A percentile compares a stretch with the other conserved stretches of the same genome.
phyloP scores from a whole-genome alignment of 2,797 vertebrate species.

The Syngnathus rostellatus region DNA sequence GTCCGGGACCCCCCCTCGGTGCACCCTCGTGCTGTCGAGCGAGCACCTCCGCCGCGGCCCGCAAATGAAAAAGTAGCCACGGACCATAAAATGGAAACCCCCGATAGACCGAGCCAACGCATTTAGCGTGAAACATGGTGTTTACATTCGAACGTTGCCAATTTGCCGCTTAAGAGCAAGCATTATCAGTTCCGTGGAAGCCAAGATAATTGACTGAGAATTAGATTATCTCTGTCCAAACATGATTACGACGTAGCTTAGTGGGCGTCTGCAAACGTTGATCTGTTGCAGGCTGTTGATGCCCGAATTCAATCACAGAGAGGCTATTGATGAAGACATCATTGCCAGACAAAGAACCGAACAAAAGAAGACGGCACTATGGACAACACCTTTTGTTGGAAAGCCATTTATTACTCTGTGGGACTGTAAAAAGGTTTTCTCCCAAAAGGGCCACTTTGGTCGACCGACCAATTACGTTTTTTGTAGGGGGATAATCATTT shows the following conservation, averaged over 20 bases:
- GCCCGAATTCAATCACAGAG: slow-evolving; percentile 51
- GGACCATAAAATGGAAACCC: slow-evolving; percentile 42
- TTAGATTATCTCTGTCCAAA: slow-evolving; percentile 65
- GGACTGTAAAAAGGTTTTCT: not conserved
- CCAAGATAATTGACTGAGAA: slow-evolving; percentile 63
- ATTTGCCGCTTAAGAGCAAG: slow-evolving; percentile 60
- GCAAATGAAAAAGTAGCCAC: slow-evolving; percentile 34
- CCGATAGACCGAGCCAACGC: slow-evolving; percentile 50
- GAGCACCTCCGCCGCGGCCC: slow-evolving; percentile 15
- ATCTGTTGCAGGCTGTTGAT: slow-evolving; percentile 53
- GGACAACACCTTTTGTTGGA: not conserved
- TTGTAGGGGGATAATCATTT: not conserved
- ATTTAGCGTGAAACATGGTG: slow-evolving; percentile 59
- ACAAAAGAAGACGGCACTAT: not conserved
- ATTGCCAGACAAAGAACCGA: not conserved
- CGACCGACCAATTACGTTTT: not conserved
- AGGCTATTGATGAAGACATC: slow-evolving; percentile 43
- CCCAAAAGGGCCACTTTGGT: not conserved
- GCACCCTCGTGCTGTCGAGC: slow-evolving; percentile 17
- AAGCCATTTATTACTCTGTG: not conserved
- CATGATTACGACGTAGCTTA: slow-evolving; percentile 57
- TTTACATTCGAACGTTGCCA: slow-evolving; percentile 65
- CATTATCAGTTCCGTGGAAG: slow-evolving; percentile 57
- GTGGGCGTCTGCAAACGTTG: slow-evolving; percentile 52
- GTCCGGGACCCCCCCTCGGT: slow-evolving; percentile 41